Base-by-base conservation (phyloP, 2,113 vertebrate genomes). In the Trachemys scripta region DNA sequence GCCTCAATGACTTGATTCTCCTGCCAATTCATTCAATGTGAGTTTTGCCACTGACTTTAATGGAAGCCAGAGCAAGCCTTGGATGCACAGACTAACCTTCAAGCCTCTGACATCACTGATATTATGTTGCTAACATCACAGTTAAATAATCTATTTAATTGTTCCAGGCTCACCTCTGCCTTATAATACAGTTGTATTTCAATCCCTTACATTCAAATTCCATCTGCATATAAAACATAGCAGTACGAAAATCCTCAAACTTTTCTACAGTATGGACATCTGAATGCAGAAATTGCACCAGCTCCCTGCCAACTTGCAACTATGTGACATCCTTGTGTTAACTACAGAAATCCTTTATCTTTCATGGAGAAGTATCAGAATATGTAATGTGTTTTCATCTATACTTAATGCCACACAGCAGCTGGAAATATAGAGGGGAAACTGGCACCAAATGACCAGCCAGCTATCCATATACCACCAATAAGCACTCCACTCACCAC, bases 131-230 rank as follows among this genome's bases (percentile, higher is more conserved):
- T 22, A 72, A 72, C 35, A 22, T 38, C 57, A 14, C 45, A 7
- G 16, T 35, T 51, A 50, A 1, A 31, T 2, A 27, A 84, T 17
- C 0, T 0, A 38, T 27, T 5, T 3, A 57, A 79, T 3, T 4
- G 27, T 13, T 19, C 17, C 35, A 49, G 38, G 35, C 56, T 76
- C 49, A 80, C 35, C 27, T 51, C 7, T 45, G 35, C 29, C 47
- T 91, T 59, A 12, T 0, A 1, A 42, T 0, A 49, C 24, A 0
- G 12, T 14, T 17, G 10, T 0, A 0, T 47, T 10, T 50, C n/a
- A 5, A 53, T 1, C 49, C 1, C 17, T 14, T 13, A 1, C 1
- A 2, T 42, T 62, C 12, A n/a, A 49, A 47, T 49, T 24, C 83
- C 0, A 1, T 10, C 13, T 57, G 16, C 57, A 42, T 5, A 27